Percentiles rank a stretch among this genome's conserved stretches.
phyloP scores from a whole-genome alignment of 2,113 vertebrate species.

The Cariama cristata region DNA sequence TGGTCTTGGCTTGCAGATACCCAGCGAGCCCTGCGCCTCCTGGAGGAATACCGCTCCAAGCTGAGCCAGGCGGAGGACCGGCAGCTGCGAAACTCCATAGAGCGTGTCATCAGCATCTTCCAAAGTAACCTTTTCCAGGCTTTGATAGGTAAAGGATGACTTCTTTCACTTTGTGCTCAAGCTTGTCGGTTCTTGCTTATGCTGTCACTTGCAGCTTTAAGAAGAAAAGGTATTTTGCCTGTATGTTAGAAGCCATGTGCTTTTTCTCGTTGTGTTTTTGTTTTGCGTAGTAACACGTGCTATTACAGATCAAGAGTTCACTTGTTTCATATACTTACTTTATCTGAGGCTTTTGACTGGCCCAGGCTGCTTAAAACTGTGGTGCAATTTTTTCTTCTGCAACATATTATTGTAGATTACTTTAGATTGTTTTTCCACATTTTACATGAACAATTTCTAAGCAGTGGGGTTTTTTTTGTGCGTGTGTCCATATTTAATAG shows the following conservation, averaged over 20 bases:
- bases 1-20: conserved; percentile 82
- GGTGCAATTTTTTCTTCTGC: neutral
- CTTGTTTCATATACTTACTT: neutral
- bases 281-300: conserved; percentile 22
- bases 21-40: conserved; percentile 90
- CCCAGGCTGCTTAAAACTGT: neutral
- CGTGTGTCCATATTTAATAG: neutral
- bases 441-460: neutral
- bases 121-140: conserved; percentile 98
- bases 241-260: neutral
- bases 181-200: neutral
- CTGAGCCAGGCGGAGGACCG: conserved; percentile 90
- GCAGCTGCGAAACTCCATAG: conserved; percentile 91
- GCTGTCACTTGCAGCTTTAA: neutral
- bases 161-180: neutral
- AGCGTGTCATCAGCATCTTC: conserved; percentile 98
- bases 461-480: neutral
- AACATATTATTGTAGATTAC: fast-evolving
- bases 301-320: neutral
- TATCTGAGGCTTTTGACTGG: neutral
- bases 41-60: conserved; percentile 92
- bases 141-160: conserved; percentile 85
- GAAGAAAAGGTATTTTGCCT: neutral
- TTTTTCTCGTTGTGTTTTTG: neutral
- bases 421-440: neutral